Evolutionary conservation across 1,140 invertebrate species (phyloP).

Genomic region (Arctopsyche grandis): DNA sequence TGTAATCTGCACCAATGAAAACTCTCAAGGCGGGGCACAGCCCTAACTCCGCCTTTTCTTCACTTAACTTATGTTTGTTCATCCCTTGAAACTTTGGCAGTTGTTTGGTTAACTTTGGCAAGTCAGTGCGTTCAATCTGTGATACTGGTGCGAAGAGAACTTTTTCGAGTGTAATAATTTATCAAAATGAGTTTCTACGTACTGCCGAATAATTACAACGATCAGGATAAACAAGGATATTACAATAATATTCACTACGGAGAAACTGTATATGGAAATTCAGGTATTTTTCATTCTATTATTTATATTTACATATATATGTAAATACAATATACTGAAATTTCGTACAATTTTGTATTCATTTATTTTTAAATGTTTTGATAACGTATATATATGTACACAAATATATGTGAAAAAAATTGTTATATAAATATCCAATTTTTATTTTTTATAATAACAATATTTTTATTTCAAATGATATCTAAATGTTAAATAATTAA

Average conservation of each 20-base stretch:
- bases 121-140: neutral
- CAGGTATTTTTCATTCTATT: neutral
- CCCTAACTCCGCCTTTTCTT: neutral
- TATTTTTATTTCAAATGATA: too few species aligned
- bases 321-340: neutral
- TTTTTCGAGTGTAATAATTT: neutral
- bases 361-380: too few species aligned
- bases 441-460: too few species aligned
- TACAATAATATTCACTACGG: neutral
- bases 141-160: neutral
- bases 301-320: neutral
- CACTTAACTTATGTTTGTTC: neutral
- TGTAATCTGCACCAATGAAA: neutral
- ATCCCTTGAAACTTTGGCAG: conserved; percentile 7
- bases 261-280: neutral
- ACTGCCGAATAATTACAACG: neutral
- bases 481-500: too few species aligned
- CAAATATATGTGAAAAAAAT: too few species aligned
- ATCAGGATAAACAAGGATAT: neutral
- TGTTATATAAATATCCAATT: too few species aligned
- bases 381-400: too few species aligned
- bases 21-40: neutral
- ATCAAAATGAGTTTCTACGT: neutral
- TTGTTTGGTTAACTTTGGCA: neutral
- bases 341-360: too few species aligned